These are phyloP conservation scores for Melanogrammus aeglefinus DNA, from an alignment of 2,797 vertebrate genomes.

Conservation along the genomic window DNA sequence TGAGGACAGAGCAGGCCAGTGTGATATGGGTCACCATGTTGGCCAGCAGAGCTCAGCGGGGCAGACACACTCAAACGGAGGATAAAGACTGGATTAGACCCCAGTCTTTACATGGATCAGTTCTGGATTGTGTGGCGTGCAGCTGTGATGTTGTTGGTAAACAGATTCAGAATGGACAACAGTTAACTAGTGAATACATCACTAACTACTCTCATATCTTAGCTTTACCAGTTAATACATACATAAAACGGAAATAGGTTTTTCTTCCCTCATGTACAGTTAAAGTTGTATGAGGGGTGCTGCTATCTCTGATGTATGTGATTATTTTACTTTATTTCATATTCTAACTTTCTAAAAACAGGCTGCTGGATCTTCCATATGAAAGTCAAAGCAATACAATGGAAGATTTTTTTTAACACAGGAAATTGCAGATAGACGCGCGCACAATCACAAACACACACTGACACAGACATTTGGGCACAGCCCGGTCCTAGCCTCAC, in stretches of 20 bases:
- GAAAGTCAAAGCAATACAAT: slow-evolving; percentile 37
- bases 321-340: not conserved
- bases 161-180: not conserved
- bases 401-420: slow-evolving; percentile 31
- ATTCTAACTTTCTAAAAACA: not conserved
- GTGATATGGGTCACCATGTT: slow-evolving; percentile 57
- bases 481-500: not conserved
- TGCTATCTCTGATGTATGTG: not conserved
- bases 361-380: slow-evolving; percentile 30
- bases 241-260: not conserved
- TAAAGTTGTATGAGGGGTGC: not conserved
- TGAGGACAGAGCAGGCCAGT: slow-evolving; percentile 22
- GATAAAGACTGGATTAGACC: slow-evolving; percentile 38
- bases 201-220: too few species aligned
- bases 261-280: not conserved
- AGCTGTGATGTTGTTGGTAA: not conserved
- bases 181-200: not conserved
- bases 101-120: not conserved
- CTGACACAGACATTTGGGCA: not conserved
- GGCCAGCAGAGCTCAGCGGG: slow-evolving; percentile 55
- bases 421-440: not conserved
- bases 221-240: too few species aligned
- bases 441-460: not conserved
- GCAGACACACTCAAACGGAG: slow-evolving; percentile 30
- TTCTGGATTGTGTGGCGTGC: not conserved